Evolutionary conservation across 2,888 invertebrate species (phyloP).

Genomic region (Neelides folsomi): DNA sequence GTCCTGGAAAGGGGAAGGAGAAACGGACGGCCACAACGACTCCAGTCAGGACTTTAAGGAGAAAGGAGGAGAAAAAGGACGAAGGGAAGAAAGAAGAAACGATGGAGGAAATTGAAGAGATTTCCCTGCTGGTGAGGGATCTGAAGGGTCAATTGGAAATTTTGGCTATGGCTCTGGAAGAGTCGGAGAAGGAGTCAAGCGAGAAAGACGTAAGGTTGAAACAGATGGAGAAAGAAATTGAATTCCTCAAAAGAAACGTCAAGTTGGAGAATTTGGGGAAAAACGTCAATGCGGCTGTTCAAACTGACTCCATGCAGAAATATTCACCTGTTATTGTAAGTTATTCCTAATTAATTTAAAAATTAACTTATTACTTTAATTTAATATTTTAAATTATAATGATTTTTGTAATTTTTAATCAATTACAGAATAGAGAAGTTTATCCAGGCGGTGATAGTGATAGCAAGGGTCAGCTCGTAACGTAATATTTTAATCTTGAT

Average conservation of each 20-base stretch:
- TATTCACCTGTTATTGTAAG: conserved; percentile 7
- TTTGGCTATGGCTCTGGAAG: conserved; percentile 14
- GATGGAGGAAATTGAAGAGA: conserved; percentile 7
- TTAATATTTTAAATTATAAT: neutral
- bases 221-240: conserved; percentile 19
- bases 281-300: conserved; percentile 23
- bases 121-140: conserved; percentile 13
- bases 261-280: conserved; percentile 5
- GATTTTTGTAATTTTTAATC: conserved; percentile 4
- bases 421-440: conserved; percentile 14
- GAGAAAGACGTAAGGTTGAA: conserved; percentile 25
- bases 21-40: neutral
- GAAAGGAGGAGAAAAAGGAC: conserved; percentile 1
- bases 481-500: conserved; percentile 11
- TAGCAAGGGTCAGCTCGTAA: conserved; percentile 24
- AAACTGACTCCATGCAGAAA: conserved; percentile 23
- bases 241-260: conserved; percentile 12
- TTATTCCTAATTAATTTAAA: neutral
- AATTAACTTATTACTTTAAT: no score
- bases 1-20: no score
- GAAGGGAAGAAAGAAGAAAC: neutral
- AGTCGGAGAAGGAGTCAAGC: conserved; percentile 12
- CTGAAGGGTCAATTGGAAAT: conserved; percentile 15
- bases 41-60: neutral
- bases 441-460: conserved; percentile 21